Evolutionary conservation across 2,888 invertebrate species (phyloP).

Genomic region (Xanthostigma xanthostigma): DNA sequence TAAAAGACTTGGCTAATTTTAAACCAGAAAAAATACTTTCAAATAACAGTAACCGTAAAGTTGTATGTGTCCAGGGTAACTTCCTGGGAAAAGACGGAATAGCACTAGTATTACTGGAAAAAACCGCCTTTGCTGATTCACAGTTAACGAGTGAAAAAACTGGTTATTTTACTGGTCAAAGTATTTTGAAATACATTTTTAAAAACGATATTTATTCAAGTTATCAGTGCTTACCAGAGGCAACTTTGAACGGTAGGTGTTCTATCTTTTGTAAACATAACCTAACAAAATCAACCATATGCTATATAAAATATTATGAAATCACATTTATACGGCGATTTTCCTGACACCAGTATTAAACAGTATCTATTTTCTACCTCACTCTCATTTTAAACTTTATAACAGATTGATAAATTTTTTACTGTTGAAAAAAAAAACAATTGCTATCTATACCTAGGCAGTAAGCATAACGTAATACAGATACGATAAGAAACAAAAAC

Average conservation of each 20-base stretch:
- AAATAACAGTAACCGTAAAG: slow-evolving; percentile 58
- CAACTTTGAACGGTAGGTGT: slow-evolving; percentile 46
- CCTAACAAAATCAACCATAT: no score
- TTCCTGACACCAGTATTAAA: no score
- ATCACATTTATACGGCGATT: no score
- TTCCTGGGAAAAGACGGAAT: slow-evolving; percentile 45
- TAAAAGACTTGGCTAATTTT: slow-evolving; percentile 47
- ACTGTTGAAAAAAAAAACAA: no score
- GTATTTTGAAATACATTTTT: slow-evolving; percentile 45
- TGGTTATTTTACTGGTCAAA: slow-evolving; percentile 46
- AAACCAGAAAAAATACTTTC: slow-evolving; percentile 48
- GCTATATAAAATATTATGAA: no score
- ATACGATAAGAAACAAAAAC: no score
- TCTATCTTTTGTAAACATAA: not conserved
- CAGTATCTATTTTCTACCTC: no score
- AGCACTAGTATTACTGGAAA: slow-evolving; percentile 66
- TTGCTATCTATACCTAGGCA: no score
- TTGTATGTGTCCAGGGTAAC: slow-evolving; percentile 51
- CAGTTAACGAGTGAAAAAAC: slow-evolving; percentile 33
- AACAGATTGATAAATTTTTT: no score
- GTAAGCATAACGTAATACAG: no score
- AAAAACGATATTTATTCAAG: slow-evolving; percentile 77
- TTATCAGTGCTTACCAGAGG: slow-evolving; percentile 53
- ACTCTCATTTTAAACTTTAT: no score
- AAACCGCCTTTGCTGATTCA: slow-evolving; percentile 60